A percentile compares a stretch with the other conserved stretches of the same genome.
phyloP scores from a whole-genome alignment of 2,888 invertebrate genomes.

The Ophion ellenae region DNA sequence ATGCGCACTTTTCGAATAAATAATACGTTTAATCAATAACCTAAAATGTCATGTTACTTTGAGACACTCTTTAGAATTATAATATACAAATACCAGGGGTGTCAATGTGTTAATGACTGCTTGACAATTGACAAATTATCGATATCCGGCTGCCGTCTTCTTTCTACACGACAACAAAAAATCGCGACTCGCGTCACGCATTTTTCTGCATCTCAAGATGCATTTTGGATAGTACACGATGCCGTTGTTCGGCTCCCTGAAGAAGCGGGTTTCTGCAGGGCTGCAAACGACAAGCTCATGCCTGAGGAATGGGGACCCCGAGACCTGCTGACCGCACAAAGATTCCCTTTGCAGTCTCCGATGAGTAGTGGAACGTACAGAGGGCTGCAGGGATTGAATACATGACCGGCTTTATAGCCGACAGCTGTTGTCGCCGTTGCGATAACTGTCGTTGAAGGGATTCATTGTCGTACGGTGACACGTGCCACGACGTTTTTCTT shows the following conservation, averaged over 20 bases:
- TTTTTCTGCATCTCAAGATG: background rate
- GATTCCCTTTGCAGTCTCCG: constrained; percentile 50
- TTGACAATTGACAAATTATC: background rate
- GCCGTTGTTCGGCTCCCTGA: background rate
- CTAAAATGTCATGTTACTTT: too few species aligned
- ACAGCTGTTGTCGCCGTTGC: constrained; percentile 69
- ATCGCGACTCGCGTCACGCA: background rate
- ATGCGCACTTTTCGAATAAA: too few species aligned
- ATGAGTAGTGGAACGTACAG: constrained; percentile 12
- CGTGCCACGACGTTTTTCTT: constrained; percentile 68
- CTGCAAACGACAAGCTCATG: background rate
- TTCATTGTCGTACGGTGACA: constrained; percentile 69
- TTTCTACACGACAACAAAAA: background rate
- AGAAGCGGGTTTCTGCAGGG: constrained; percentile 22
- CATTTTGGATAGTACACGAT: background rate
- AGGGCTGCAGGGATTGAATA: constrained; percentile 56
- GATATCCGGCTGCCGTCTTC: background rate
- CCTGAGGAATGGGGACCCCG: constrained; percentile 43
- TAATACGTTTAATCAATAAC: too few species aligned
- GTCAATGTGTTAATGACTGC: background rate
- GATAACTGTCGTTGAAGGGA: constrained; percentile 71
- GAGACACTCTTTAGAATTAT: background rate
- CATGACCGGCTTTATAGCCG: constrained; percentile 65
- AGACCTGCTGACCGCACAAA: constrained; percentile 68
- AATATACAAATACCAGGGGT: background rate